Evolutionary conservation across 2,888 invertebrate species (phyloP).

Genomic region (Lithophane ornitopus): DNA sequence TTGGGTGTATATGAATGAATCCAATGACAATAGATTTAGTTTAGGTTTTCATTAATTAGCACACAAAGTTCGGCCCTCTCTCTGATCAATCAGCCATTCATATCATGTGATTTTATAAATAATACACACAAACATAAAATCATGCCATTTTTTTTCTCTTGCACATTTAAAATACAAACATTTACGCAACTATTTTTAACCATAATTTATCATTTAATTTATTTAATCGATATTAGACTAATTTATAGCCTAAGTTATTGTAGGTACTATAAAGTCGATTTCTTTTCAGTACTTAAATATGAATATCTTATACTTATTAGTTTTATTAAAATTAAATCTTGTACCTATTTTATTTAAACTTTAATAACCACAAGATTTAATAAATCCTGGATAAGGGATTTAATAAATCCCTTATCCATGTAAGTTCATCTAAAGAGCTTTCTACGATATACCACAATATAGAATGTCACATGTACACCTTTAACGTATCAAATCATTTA

Average conservation of each 20-base stretch:
- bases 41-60: too few relatives aligned
- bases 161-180: too few relatives aligned
- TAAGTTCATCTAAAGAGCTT: not conserved
- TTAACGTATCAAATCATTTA: constrained; percentile 11
- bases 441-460: not conserved
- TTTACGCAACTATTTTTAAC: too few relatives aligned
- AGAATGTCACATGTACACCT: constrained; percentile 14
- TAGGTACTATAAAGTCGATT: not conserved
- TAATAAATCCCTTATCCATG: not conserved
- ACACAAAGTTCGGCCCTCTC: not conserved
- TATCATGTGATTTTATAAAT: too few relatives aligned
- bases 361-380: not conserved
- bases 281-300: not conserved
- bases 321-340: too few relatives aligned
- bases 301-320: not conserved
- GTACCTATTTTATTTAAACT: too few relatives aligned
- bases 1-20: not conserved
- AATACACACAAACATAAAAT: too few relatives aligned
- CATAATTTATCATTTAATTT: not conserved
- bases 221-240: not conserved
- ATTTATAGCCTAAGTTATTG: not conserved
- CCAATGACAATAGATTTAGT: too few relatives aligned
- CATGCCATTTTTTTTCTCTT: too few relatives aligned
- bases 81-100: not conserved
- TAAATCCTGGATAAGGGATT: constrained; percentile 8